phyloP scores from a whole-genome alignment of 1,140 invertebrate species.

The Dendroctonus ponderosae region DNA sequence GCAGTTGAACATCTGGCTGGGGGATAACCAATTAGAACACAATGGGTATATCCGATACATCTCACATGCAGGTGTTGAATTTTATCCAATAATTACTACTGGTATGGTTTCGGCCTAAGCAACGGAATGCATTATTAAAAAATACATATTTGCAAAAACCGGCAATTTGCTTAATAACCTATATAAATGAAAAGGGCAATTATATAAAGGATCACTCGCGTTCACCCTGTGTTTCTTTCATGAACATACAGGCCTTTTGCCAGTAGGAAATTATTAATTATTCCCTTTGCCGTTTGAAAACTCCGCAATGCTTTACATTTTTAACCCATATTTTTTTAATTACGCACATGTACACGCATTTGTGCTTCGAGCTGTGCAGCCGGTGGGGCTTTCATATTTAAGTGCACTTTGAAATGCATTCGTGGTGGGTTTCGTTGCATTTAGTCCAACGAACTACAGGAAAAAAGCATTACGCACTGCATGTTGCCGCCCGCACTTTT shows the following conservation, averaged over 20 bases:
- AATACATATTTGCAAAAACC: conserved; percentile 1
- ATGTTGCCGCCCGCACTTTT: conserved; percentile 19
- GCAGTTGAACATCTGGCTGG: too few species aligned
- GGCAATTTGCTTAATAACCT: conserved; percentile 26
- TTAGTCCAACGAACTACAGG: conserved; percentile 27
- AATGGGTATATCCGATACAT: too few species aligned
- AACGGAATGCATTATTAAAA: background rate
- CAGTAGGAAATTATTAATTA: conserved; percentile 28
- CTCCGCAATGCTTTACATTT: conserved; percentile 11
- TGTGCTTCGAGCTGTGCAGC: conserved; percentile 11
- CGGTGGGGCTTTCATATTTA: conserved; percentile 17
- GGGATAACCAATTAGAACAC: too few species aligned
- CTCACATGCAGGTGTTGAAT: too few species aligned
- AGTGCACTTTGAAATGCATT: conserved; percentile 29
- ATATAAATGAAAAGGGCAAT: conserved; percentile 20
- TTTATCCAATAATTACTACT: too few species aligned
- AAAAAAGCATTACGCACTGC: conserved; percentile 34
- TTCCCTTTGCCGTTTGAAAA: conserved; percentile 15
- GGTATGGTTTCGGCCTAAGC: too few species aligned
- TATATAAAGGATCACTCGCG: conserved; percentile 22
- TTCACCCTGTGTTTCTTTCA: background rate
- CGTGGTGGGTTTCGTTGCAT: conserved; percentile 23
- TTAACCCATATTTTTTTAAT: conserved; percentile 33
- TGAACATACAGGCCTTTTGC: conserved; percentile 3
- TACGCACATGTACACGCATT: conserved; percentile 28